phyloP scores from a whole-genome alignment of 2,888 invertebrate genomes.

The Oscheius myriophilus region DNA sequence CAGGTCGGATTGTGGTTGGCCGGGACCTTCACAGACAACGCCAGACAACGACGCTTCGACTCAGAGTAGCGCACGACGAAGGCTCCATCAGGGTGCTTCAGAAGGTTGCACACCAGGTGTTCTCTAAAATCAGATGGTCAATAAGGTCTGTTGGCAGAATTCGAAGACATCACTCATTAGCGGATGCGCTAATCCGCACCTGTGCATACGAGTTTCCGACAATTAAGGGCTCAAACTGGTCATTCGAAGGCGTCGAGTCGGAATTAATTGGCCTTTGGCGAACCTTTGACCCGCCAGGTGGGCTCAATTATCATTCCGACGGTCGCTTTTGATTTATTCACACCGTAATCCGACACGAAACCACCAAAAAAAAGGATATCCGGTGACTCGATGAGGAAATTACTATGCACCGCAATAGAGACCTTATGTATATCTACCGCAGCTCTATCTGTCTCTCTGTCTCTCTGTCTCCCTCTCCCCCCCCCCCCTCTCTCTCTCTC shows the following conservation, averaged over 20 bases:
- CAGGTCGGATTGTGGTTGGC: constrained; percentile 43
- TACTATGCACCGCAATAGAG: no score
- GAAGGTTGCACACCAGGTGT: constrained; percentile 39
- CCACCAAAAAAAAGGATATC: no score
- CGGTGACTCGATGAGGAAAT: no score
- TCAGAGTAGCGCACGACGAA: constrained; percentile 52
- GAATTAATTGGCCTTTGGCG: constrained; percentile 26
- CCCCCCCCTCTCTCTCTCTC: no score
- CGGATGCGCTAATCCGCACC: constrained; percentile 22
- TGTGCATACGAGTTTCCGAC: neutral
- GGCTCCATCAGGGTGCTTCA: constrained; percentile 48
- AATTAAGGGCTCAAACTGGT: no score
- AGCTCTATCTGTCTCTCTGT: no score
- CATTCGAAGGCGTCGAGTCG: constrained; percentile 7
- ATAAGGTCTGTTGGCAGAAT: constrained; percentile 1
- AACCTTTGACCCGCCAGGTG: neutral
- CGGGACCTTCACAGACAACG: constrained; percentile 48
- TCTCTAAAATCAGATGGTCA: constrained; percentile 32
- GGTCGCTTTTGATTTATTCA: no score
- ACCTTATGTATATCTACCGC: no score
- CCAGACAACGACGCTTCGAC: constrained; percentile 44
- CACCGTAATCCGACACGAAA: no score
- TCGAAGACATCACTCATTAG: constrained; percentile 3
- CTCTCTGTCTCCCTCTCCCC: no score
- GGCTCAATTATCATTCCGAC: no score